Evolutionary conservation across 2,888 invertebrate species (phyloP), one percentile per base, ranked within the genome.

Genomic region (Deilephila porcellus): DNA sequence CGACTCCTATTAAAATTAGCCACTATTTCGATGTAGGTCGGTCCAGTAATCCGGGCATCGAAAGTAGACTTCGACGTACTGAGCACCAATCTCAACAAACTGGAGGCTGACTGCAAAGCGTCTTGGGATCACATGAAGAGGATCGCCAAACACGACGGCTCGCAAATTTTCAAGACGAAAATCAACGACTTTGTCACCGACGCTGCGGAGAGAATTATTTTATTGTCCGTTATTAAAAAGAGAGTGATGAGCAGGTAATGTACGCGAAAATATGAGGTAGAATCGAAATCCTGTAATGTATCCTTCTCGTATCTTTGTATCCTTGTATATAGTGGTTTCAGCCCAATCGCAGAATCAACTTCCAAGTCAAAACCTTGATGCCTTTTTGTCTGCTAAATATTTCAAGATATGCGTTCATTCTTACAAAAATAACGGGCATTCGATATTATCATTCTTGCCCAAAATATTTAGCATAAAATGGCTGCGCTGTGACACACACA

Each of bases 71-170:
- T 99, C 90, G 98, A 99, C 80, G 98, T 99, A 85, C 94, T 99
- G 73, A 95, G 97, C 63, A 95, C 96, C 73, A 99, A 98, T 90
- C 96, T 99, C 72, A 96, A 96, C 74, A 97, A 98, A 86, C 95
- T 99, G 87, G 99, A 99, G 93, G 95, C 96, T 29, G 99, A 99
- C 90, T 99, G 99, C 93, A 99, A 99, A 89, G 97, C 98, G 0
- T 99, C 99, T 0, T 99, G 99, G 98, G 99, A 99, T 91, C 97
- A 99, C 89, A 96, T 99, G 87, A 98, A 99, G 92, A 96, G 98
- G 63, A 98, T 99, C 77, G 97, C 98, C 20, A 99, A 99, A 90
- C 99, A 99, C 90, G 99, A 99, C 88, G 97, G 98, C 72, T 97
- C 97, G 25, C 97, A 98, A 91, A 91, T 93, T 71, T 96, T 98